Conservation (phyloP, 2,797 vertebrate genomes). For the Pseudomugil tenellus region DNA sequence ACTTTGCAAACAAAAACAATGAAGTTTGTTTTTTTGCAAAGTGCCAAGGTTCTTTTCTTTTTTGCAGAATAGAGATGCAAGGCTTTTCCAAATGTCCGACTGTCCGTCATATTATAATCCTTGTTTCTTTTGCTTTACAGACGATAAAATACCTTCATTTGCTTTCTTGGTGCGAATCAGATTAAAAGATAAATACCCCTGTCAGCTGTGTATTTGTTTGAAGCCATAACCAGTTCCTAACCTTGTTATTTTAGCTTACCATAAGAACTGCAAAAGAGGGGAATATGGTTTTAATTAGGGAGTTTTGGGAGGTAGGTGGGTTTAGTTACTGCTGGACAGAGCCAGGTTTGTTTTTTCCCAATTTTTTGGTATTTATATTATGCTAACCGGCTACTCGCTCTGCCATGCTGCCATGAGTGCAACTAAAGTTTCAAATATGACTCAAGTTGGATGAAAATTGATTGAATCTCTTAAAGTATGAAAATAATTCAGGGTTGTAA, state of each 20-base stretch:
- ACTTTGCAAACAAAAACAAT: slow-evolving; percentile 38
- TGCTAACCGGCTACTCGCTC: background rate
- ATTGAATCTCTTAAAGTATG: background rate
- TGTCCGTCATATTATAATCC: background rate
- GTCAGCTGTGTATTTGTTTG: background rate
- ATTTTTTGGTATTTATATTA: background rate
- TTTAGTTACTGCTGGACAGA: background rate
- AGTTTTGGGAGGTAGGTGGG: background rate
- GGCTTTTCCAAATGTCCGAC: background rate
- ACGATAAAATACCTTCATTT: background rate
- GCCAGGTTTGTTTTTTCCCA: background rate
- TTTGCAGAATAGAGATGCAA: background rate
- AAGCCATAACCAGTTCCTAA: background rate
- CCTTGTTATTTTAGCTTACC: background rate
- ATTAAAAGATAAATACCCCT: background rate
- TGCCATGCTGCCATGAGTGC: background rate
- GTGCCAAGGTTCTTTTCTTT: slow-evolving; percentile 9
- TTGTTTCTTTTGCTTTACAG: background rate
- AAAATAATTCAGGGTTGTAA: slow-evolving; percentile 5
- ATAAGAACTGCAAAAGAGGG: background rate
- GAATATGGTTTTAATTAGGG: background rate
- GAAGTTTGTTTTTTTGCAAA: slow-evolving; percentile 28
- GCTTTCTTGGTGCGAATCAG: background rate
- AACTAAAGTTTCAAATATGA: background rate
- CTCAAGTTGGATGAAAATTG: slow-evolving; percentile 2